phyloP scores from a whole-genome alignment of 2,888 invertebrate species.

The Phymatocera aterrima region DNA sequence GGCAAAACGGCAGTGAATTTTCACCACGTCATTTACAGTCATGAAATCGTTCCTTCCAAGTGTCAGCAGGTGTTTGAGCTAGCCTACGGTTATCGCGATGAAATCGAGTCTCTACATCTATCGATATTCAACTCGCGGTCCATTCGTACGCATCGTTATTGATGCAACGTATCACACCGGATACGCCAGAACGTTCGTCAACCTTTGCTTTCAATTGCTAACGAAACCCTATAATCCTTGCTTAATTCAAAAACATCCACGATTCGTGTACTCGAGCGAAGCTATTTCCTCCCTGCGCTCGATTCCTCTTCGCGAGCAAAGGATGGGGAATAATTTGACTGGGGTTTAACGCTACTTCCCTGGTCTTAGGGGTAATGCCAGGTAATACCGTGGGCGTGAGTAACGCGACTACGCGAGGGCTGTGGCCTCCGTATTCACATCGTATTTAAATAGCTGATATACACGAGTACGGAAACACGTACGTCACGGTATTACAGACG shows the following conservation, averaged over 20 bases:
- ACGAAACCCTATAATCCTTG: slow-evolving; percentile 22
- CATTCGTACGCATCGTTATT: neutral
- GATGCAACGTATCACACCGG: neutral
- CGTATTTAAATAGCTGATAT: slow-evolving; percentile 38
- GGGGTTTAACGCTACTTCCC: slow-evolving; percentile 41
- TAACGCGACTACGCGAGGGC: slow-evolving; percentile 23
- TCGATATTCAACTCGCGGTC: neutral
- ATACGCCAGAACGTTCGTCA: neutral
- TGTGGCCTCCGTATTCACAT: slow-evolving; percentile 16
- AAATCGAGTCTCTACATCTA: too few relatives aligned
- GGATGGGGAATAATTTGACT: slow-evolving; percentile 44
- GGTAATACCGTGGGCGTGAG: slow-evolving; percentile 35
- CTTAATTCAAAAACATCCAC: slow-evolving; percentile 32
- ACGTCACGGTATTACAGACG: slow-evolving; percentile 37
- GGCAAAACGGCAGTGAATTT: neutral
- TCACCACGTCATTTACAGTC: neutral
- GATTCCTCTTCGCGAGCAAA: slow-evolving; percentile 20
- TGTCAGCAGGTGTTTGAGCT: too few relatives aligned
- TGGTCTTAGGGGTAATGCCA: slow-evolving; percentile 44
- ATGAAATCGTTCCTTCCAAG: neutral
- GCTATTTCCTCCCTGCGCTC: neutral
- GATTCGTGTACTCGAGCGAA: slow-evolving; percentile 30
- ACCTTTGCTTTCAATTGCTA: slow-evolving; percentile 11
- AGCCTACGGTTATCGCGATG: too few relatives aligned
- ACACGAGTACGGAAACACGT: slow-evolving; percentile 34